Evolutionary conservation across 2,113 vertebrate genomes (phyloP).

Genomic region (Felis chaus): DNA sequence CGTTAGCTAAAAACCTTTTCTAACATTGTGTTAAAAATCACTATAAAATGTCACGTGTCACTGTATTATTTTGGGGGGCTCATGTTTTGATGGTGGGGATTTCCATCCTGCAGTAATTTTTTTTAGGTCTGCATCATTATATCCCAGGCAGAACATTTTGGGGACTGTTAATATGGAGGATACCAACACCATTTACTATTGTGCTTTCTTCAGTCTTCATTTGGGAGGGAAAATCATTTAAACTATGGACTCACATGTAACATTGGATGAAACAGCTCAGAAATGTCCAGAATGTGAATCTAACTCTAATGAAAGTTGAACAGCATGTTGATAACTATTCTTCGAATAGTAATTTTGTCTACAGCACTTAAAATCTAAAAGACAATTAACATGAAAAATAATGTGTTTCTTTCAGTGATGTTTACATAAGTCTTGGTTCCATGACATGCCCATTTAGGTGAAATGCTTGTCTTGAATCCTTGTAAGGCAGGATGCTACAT

Average conservation of each 20-base stretch:
- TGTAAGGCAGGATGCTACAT: neutral
- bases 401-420: conserved; percentile 48
- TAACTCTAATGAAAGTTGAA: neutral
- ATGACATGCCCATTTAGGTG: neutral
- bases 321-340: neutral
- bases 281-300: neutral
- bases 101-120: neutral
- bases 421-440: neutral
- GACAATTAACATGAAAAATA: neutral
- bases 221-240: neutral
- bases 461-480: neutral
- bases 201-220: neutral
- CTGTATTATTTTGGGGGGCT: neutral
- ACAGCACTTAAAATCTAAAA: neutral
- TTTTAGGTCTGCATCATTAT: neutral
- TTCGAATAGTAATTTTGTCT: conserved; percentile 1
- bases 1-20: neutral
- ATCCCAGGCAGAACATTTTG: neutral
- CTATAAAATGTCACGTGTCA: neutral
- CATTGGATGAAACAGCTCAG: neutral
- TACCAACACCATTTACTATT: neutral
- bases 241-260: neutral
- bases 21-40: neutral
- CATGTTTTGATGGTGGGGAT: neutral
- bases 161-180: neutral